Evolutionary conservation across 1,140 invertebrate species (phyloP).

Genomic region (Seison nebaliae): DNA sequence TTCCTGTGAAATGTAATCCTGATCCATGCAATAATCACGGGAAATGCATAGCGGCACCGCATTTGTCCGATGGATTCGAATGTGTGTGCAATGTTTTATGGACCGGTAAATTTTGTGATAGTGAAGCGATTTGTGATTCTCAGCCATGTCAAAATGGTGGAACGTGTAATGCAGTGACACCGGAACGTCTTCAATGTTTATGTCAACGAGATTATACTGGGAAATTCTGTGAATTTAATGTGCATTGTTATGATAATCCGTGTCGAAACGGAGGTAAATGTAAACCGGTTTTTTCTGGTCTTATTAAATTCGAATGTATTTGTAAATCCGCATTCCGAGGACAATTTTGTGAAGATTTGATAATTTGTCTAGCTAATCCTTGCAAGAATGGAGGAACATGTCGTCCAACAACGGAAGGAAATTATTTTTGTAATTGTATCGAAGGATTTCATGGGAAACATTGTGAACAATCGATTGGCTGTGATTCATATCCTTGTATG

Average conservation of each 20-base stretch:
- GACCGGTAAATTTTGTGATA: constrained; percentile 3
- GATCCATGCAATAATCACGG: constrained; percentile 8
- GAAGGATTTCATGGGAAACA: constrained; percentile 9
- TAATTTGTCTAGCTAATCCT: constrained; percentile 5
- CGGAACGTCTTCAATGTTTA: neutral
- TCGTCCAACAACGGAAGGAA: neutral
- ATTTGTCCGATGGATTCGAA: constrained; percentile 1
- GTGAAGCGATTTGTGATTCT: constrained; percentile 6
- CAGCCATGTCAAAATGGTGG: constrained; percentile 64
- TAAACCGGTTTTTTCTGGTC: too few species aligned
- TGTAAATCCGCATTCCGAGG: constrained; percentile 10
- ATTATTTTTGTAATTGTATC: too few species aligned
- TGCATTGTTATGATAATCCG: constrained; percentile 7
- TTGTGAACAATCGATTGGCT: neutral
- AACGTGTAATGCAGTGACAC: constrained; percentile 48
- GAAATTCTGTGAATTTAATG: constrained; percentile 3
- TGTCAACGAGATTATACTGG: constrained; percentile 8
- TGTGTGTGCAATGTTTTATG: constrained; percentile 1
- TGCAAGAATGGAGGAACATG: constrained; percentile 10
- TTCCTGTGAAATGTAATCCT: constrained; percentile 17
- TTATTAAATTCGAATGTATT: constrained; percentile 6
- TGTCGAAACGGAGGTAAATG: constrained; percentile 11
- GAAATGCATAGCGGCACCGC: too few species aligned
- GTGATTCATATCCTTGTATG: too few species aligned
- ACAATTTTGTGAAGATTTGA: constrained; percentile 11